phyloP scores from a whole-genome alignment of 2,113 vertebrate genomes.

The Diadophis punctatus region DNA sequence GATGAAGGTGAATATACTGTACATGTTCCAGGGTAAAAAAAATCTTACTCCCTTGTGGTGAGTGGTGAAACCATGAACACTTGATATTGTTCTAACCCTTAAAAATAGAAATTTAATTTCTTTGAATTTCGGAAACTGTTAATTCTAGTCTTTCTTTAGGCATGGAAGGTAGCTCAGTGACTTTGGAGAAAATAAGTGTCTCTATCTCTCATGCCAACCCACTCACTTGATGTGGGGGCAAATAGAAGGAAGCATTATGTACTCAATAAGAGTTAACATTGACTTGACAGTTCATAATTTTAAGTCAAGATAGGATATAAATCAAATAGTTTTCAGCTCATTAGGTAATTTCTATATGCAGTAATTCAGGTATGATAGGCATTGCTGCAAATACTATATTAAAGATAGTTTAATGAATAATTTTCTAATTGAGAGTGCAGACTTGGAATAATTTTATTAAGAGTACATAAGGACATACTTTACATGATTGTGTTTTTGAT shows the following conservation, averaged over 20 bases:
- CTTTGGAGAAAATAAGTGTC: not conserved
- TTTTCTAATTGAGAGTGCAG: not conserved
- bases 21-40: not conserved
- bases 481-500: not conserved
- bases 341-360: not conserved
- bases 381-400: not conserved
- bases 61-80: not conserved
- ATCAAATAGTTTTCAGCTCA: not conserved
- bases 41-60: not conserved
- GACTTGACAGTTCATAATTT: not conserved
- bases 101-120: not conserved
- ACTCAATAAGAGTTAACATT: not conserved
- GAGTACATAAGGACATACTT: not conserved
- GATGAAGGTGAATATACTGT: not conserved
- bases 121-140: not conserved
- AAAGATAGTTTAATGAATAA: not conserved
- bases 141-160: not conserved
- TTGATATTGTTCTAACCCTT: not conserved
- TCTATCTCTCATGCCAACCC: not conserved
- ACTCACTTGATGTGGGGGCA: not conserved
- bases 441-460: not conserved
- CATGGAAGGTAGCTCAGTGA: not conserved
- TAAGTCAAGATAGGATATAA: not conserved
- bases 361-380: not conserved
- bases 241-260: not conserved